These are phyloP conservation scores for Phenganax stokvisi DNA, from an alignment of 92 coral and sea anemone species.

Conservation along the genomic window DNA sequence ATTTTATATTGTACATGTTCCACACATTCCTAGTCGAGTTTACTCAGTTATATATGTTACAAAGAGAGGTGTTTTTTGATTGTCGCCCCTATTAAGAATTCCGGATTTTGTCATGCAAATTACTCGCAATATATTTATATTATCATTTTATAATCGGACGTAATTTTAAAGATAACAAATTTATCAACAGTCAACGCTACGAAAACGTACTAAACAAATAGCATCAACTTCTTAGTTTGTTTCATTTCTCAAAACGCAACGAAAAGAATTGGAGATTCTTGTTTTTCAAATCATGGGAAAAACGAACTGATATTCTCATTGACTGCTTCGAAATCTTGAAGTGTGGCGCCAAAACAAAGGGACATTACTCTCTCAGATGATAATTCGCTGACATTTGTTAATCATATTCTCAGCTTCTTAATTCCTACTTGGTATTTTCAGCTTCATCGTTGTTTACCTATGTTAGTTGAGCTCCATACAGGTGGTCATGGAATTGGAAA, in stretches of 20 bases:
- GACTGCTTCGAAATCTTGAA: not conserved
- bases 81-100: not conserved
- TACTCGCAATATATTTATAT: not conserved
- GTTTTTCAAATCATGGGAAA: not conserved
- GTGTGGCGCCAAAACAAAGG: not conserved
- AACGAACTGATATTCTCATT: not conserved
- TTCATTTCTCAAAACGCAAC: constrained; percentile 1
- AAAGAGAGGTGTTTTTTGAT: too few relatives aligned
- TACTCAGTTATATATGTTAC: too few relatives aligned
- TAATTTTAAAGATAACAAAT: constrained; percentile 18
- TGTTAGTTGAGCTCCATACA: not conserved
- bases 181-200: constrained; percentile 6
- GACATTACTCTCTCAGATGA: not conserved
- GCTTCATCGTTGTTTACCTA: not conserved
- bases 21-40: not conserved
- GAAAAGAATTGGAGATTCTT: not conserved
- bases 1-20: not conserved
- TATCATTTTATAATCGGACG: constrained; percentile 2
- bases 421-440: not conserved
- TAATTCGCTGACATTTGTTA: not conserved
- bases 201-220: not conserved
- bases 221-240: not conserved
- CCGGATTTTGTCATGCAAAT: not conserved
- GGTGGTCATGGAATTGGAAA: constrained; percentile 9
- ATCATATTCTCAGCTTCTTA: not conserved